Percentiles rank a stretch among this genome's conserved stretches.
These are phyloP conservation scores for Cephalotes varians DNA, from an alignment of 2,888 invertebrate genomes.

Conservation along the genomic window DNA sequence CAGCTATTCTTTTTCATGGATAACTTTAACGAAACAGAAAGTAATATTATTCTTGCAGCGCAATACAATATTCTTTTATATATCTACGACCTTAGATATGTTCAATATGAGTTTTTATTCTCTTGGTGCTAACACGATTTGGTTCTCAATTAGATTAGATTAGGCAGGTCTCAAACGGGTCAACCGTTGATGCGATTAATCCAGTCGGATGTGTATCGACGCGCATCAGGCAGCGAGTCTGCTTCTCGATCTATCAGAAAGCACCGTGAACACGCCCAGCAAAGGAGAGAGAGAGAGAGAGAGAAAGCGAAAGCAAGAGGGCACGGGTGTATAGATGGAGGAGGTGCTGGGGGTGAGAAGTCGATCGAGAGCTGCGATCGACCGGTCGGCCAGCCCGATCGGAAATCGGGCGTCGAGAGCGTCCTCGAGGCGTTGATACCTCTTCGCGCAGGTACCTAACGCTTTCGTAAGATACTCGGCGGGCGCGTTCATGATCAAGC, in stretches of 20 bases:
- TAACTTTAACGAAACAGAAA: too few species aligned
- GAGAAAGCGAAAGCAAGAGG: slow-evolving; percentile 14
- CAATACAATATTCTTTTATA: background rate
- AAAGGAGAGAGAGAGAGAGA: slow-evolving; percentile 22
- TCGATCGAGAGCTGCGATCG: slow-evolving; percentile 68
- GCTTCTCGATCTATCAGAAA: slow-evolving; percentile 65
- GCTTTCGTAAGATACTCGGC: slow-evolving; percentile 46
- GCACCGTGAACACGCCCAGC: slow-evolving; percentile 74
- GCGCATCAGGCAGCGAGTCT: slow-evolving; percentile 77
- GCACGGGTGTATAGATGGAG: slow-evolving; percentile 49
- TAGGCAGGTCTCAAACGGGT: slow-evolving; percentile 68
- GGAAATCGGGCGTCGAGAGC: slow-evolving; percentile 67
- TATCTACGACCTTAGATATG: background rate
- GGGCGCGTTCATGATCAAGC: slow-evolving; percentile 57
- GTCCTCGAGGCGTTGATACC: slow-evolving; percentile 64
- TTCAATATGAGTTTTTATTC: background rate
- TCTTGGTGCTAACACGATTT: background rate
- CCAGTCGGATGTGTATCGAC: slow-evolving; percentile 76
- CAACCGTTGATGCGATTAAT: slow-evolving; percentile 84
- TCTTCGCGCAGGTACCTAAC: slow-evolving; percentile 11
- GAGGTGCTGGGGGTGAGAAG: slow-evolving; percentile 61
- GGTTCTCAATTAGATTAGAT: slow-evolving; percentile 70
- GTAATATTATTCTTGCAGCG: background rate
- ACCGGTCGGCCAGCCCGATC: slow-evolving; percentile 1
- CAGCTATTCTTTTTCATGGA: too few species aligned